Evolutionary conservation across 2,113 vertebrate genomes (phyloP).

Genomic region (Empidonax alnorum): DNA sequence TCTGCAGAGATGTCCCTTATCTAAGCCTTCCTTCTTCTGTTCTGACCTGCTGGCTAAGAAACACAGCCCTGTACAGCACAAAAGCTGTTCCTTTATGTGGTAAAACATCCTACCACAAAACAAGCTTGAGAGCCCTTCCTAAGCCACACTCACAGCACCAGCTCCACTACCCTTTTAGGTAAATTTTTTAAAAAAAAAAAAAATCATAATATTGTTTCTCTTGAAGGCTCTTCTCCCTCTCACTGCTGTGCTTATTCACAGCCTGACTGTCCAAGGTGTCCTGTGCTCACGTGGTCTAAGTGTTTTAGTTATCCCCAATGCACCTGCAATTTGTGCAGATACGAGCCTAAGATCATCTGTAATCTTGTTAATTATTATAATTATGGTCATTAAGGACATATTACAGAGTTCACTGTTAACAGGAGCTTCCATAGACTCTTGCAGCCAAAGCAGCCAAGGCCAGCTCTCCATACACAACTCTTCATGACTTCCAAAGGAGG

Average conservation of each 20-base stretch:
- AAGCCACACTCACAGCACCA: not conserved
- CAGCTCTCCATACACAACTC: not conserved
- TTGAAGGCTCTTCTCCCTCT: not conserved
- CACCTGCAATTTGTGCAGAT: not conserved
- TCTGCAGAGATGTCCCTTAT: conserved; percentile 11
- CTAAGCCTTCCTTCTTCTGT: conserved; percentile 39
- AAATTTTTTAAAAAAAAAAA: not conserved
- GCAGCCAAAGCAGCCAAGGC: not conserved
- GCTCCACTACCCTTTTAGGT: not conserved
- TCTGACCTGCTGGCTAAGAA: conserved; percentile 44
- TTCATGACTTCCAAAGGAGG: not conserved
- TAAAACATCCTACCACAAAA: not conserved
- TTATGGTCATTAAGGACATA: not conserved
- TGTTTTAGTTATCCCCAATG: not conserved
- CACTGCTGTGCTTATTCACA: not conserved
- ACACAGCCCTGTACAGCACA: not conserved
- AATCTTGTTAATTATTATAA: not conserved
- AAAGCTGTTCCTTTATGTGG: not conserved
- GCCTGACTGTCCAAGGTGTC: not conserved
- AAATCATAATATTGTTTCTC: not conserved
- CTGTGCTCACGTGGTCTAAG: not conserved
- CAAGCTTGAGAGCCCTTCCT: not conserved
- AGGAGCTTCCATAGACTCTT: not conserved
- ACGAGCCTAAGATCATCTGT: not conserved
- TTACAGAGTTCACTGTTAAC: not conserved